A percentile compares a stretch with the other conserved stretches of the same genome.
phyloP scores from a whole-genome alignment of 2,888 invertebrate species.

The Nymphalis polychloros region DNA sequence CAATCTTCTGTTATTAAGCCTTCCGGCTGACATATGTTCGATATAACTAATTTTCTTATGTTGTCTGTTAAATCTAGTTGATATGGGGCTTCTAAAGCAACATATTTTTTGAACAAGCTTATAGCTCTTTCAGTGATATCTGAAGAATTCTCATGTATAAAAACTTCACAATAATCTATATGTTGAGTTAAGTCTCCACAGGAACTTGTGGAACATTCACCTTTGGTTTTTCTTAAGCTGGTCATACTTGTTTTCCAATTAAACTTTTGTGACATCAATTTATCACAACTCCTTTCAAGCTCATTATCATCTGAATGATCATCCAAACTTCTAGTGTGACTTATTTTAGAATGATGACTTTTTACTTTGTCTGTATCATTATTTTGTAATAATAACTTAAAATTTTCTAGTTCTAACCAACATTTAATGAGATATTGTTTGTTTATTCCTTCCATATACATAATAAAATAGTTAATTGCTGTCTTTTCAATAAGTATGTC shows the following conservation, averaged over 20 bases:
- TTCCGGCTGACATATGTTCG: slow-evolving; percentile 85
- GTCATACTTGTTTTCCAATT: slow-evolving; percentile 53
- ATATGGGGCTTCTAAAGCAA: slow-evolving; percentile 85
- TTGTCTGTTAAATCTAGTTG: slow-evolving; percentile 82
- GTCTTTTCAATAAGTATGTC: slow-evolving; percentile 90
- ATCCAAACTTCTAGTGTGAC: slow-evolving; percentile 67
- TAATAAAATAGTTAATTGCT: slow-evolving; percentile 91
- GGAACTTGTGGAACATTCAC: slow-evolving; percentile 60
- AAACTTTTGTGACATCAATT: slow-evolving; percentile 50
- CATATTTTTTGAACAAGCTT: slow-evolving; percentile 88
- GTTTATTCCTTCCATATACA: slow-evolving; percentile 90
- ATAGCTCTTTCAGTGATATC: slow-evolving; percentile 83
- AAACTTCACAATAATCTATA: slow-evolving; percentile 44
- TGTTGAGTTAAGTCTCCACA: slow-evolving; percentile 61
- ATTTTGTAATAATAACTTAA: slow-evolving; percentile 63
- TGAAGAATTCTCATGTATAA: slow-evolving; percentile 45
- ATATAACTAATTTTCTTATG: slow-evolving; percentile 82
- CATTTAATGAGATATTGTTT: slow-evolving; percentile 86
- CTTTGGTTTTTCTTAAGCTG: slow-evolving; percentile 48
- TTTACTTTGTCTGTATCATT: slow-evolving; percentile 46
- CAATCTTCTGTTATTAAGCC: slow-evolving; percentile 85
- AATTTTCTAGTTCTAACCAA: slow-evolving; percentile 88
- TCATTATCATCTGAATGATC: slow-evolving; percentile 52
- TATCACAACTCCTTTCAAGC: slow-evolving; percentile 45
- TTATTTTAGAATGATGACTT: slow-evolving; percentile 53